Evolutionary conservation across 2,113 vertebrate genomes (phyloP), one percentile per base, ranked within the genome.

Genomic region (Aleadryas rufinucha): DNA sequence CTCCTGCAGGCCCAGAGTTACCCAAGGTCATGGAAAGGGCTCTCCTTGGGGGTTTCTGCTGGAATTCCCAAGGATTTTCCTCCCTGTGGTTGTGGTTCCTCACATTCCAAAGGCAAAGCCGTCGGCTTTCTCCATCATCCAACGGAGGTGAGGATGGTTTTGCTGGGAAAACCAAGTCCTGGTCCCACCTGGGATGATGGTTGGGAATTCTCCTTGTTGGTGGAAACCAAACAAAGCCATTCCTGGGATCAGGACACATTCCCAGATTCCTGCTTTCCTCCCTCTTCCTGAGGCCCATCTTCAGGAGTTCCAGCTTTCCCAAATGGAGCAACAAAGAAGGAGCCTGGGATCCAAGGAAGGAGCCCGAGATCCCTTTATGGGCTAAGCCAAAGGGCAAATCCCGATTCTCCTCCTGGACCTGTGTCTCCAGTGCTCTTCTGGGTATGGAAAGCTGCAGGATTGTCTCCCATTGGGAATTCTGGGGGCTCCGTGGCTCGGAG

Each of bases 111-210:
- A 54, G 39, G 47, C 47, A 14, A 14, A 53, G 4, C 47, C 3
- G 4, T 17, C 0, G 1, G 39, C 9, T 53, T 84, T 84, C 33
- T 72, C 39, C 14, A 0, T 37, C 33, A 18, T 27, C 17, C 39
- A 2, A 53, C 2, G 81, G 60, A 72, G 0, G 1, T 2, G 5
- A 63, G 56, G 33, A 20, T 16, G 37, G 31, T 52, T 52, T 31
- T 44, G n/a, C n/a, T n/a, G 39, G 33, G 39, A 84, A 8, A 71
- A 30, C 10, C 33, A 16, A 35, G 8, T 20, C 7, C 35, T 50
- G 30, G 7, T 79, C 20, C 39, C 39, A 15, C 31, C 49, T 12
- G 39, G 7, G 7, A 0, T 0, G 45, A 24, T 12, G 26, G 37
- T 10, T 44, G 57, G 39, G 68, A 72, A 63, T 52, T 83, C 31